Base-by-base conservation (phyloP, 1,140 invertebrate genomes). In the Amphibalanus amphitrite region DNA sequence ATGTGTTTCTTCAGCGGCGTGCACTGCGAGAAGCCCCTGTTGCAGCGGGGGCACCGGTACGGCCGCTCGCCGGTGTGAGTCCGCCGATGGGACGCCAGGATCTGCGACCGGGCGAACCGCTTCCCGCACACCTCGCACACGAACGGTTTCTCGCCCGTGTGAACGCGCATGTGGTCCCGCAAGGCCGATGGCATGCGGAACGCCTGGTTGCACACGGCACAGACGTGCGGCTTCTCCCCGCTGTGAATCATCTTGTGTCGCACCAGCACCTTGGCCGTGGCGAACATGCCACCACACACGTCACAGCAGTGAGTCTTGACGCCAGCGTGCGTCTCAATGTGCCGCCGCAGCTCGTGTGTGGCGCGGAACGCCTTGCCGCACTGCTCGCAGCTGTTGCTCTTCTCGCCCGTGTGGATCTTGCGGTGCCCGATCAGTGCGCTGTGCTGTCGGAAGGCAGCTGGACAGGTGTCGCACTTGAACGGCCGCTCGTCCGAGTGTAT, bases 281-380 rank as follows among this genome's bases (percentile, higher is more conserved):
- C 4, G 33, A 38, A 38, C 33, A 38, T 38, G 33, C 33, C 33
- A 15, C 33, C 33, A 15, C 33, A 38, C 33, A 38, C 33, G 15
- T 38, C 33, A 15, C 33, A 38, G 33, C 33, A 38, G 33, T 38
- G 33, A 4, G 33, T 38, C 33, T 38, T 38, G 4, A 38, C 4
- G 15, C 33, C 33, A 15, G 33, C 33, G 72, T 80, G 79, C 40
- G 76, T 79, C 29, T 78, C 71, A n/a, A 78, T 73, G 69, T 94
- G 92, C 25, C 89, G 88, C 6, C 88, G 85, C 77, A 89, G 90
- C 76, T 92, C 90, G 67, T 85, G 83, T 76, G 90, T 86, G 4
- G 89, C 83, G 71, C 91, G 86, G 81, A 91, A 92, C 25, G 90
- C 89, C 67, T 88, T 87, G 76, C 89, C 89, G 79, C 91, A 92